Evolutionary conservation across 2,888 invertebrate species (phyloP).

Genomic region (Platycheirus albimanus): DNA sequence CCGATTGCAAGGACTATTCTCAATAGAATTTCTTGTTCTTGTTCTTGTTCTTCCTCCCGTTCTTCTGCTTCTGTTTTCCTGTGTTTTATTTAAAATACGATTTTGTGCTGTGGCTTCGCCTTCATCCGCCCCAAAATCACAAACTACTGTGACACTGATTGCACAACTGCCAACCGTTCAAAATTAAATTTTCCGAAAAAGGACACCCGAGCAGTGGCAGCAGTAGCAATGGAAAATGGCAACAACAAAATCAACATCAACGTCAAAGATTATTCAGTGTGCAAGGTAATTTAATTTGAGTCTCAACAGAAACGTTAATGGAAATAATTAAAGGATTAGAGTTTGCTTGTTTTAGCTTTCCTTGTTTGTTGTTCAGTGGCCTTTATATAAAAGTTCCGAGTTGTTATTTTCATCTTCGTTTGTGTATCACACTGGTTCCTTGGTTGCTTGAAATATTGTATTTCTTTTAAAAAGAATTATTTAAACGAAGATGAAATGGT

Average conservation of each 20-base stretch:
- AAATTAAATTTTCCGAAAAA: slow-evolving; percentile 51
- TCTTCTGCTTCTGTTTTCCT: slow-evolving; percentile 1
- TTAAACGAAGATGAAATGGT: too few species aligned
- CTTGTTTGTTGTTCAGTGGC: slow-evolving; percentile 20
- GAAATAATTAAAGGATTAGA: slow-evolving; percentile 59
- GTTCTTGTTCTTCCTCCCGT: slow-evolving; percentile 3
- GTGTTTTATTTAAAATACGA: too few species aligned
- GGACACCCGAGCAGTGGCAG: background rate
- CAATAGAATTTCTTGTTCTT: slow-evolving; percentile 25
- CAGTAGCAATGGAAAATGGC: background rate
- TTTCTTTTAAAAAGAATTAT: too few species aligned
- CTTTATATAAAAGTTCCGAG: too few species aligned
- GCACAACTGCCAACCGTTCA: slow-evolving; percentile 64
- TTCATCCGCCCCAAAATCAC: slow-evolving; percentile 47
- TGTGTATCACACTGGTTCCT: too few species aligned
- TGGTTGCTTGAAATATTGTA: too few species aligned
- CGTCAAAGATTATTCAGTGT: slow-evolving; percentile 49
- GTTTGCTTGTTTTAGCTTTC: slow-evolving; percentile 53
- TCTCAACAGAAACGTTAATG: slow-evolving; percentile 49
- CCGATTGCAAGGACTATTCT: slow-evolving; percentile 33
- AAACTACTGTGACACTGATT: slow-evolving; percentile 66
- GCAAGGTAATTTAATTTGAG: slow-evolving; percentile 65
- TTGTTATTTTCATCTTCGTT: too few species aligned
- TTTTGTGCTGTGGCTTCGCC: slow-evolving; percentile 29
- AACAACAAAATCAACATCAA: slow-evolving; percentile 14